These are phyloP conservation scores for Apolygus lucorum DNA, from an alignment of 1,140 invertebrate species.

Conservation along the genomic window DNA sequence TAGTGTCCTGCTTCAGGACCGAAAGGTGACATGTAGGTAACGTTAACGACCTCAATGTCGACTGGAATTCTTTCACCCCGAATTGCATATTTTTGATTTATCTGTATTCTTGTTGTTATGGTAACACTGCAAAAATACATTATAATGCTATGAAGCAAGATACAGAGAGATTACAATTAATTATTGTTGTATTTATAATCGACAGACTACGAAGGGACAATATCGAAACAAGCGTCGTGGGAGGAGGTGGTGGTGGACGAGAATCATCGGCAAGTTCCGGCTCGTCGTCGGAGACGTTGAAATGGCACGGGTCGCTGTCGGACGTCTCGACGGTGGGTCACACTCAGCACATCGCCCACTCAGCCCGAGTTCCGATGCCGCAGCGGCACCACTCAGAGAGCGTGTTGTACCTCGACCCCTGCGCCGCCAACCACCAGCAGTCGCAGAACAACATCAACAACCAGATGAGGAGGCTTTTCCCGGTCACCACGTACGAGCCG, in stretches of 20 bases:
- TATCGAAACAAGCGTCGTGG: conserved; percentile 46
- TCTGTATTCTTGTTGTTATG: too few species aligned
- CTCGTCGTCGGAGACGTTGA: conserved; percentile 69
- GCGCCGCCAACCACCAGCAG: conserved; percentile 4
- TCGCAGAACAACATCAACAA: conserved; percentile 40
- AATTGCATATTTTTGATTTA: too few species aligned
- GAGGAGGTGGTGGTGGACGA: conserved; percentile 42
- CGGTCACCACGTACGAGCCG: conserved; percentile 47
- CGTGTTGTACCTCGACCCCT: conserved; percentile 52
- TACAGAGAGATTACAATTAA: too few species aligned
- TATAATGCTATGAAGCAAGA: too few species aligned
- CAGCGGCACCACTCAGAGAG: conserved; percentile 73
- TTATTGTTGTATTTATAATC: too few species aligned
- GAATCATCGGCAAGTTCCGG: conserved; percentile 55
- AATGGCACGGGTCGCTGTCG: conserved; percentile 60
- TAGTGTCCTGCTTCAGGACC: too few species aligned
- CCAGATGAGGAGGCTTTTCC: conserved; percentile 44
- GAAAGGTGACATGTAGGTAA: too few species aligned
- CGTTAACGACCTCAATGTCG: too few species aligned
- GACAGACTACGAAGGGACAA: conserved; percentile 55
- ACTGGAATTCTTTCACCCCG: too few species aligned
- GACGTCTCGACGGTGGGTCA: conserved; percentile 39
- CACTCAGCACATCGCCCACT: conserved; percentile 63
- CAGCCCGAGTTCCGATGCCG: conserved; percentile 66
- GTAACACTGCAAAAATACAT: too few species aligned